phyloP scores from a whole-genome alignment of 2,113 vertebrate species.

The Girardinichthys multiradiatus region DNA sequence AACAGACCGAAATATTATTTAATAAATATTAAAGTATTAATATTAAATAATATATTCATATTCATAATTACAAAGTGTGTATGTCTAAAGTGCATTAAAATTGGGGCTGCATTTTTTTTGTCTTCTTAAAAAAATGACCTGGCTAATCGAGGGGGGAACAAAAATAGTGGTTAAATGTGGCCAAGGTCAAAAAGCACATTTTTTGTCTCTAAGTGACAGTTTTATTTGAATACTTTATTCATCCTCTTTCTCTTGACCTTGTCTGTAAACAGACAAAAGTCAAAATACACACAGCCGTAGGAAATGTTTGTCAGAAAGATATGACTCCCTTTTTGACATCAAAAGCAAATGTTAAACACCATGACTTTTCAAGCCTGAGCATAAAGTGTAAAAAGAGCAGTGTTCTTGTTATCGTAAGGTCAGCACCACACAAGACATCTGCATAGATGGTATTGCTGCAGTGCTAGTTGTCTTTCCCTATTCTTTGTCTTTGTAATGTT shows the following conservation, averaged over 20 bases:
- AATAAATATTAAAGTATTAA: too few species aligned
- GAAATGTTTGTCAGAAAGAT: conserved; percentile 6
- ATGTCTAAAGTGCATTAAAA: neutral
- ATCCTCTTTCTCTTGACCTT: neutral
- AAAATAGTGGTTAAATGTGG: neutral
- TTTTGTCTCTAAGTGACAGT: neutral
- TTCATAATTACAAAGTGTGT: too few species aligned
- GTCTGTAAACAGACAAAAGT: neutral
- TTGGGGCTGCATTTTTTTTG: neutral
- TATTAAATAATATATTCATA: too few species aligned
- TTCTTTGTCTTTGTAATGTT: conserved; percentile 11
- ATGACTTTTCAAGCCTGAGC: neutral
- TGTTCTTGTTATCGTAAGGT: conserved; percentile 36
- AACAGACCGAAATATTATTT: too few species aligned
- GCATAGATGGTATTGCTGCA: conserved; percentile 24
- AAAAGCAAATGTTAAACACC: conserved; percentile 6
- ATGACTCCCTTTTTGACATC: neutral
- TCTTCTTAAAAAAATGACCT: neutral
- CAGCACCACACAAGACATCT: conserved; percentile 21
- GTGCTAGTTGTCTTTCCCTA: conserved; percentile 27
- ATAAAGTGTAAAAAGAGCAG: conserved; percentile 18
- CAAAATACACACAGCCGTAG: neutral
- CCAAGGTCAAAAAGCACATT: conserved; percentile 1
- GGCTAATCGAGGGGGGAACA: neutral
- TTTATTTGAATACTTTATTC: neutral